A percentile compares a stretch with the other conserved stretches of the same genome.
Evolutionary conservation across 2,888 invertebrate genomes (phyloP).

Genomic region (Ommatoiulus sabulosus): DNA sequence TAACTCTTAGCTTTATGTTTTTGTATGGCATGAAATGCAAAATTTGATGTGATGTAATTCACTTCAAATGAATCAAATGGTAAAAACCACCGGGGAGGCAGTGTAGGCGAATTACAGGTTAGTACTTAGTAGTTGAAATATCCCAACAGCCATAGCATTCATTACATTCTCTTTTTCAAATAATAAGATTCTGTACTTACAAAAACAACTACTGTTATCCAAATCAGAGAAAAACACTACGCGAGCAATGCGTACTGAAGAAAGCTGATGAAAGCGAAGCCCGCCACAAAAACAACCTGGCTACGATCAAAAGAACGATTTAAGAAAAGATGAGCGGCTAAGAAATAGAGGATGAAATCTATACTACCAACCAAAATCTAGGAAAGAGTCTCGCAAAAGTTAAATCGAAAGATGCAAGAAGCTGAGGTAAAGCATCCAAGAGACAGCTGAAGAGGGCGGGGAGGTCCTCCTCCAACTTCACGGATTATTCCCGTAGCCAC

Average conservation of each 20-base stretch:
- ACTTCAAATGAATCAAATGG: not conserved
- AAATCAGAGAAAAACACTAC: slow-evolving; percentile 18
- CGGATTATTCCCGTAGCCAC: slow-evolving; percentile 46
- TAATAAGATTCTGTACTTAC: not conserved
- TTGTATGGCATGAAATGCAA: not conserved
- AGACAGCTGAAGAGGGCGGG: slow-evolving; percentile 20
- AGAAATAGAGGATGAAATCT: slow-evolving; percentile 33
- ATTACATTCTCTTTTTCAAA: not conserved
- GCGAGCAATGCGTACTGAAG: not conserved
- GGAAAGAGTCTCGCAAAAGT: not conserved
- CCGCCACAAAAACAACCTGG: not conserved
- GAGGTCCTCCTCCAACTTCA: slow-evolving; percentile 53
- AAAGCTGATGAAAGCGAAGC: slow-evolving; percentile 37
- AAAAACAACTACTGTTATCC: slow-evolving; percentile 47
- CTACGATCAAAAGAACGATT: not conserved
- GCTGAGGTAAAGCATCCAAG: not conserved
- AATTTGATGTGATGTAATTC: not conserved
- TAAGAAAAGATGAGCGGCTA: slow-evolving; percentile 6
- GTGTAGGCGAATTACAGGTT: no score
- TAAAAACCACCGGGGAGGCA: no score
- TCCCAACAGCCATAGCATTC: not conserved
- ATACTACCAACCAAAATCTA: slow-evolving; percentile 47
- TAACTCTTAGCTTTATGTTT: not conserved
- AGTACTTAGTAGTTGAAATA: not conserved
- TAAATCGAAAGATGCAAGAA: slow-evolving; percentile 29